Base-by-base conservation (phyloP, 2,888 invertebrate genomes). In the Abrostola triplasia region DNA sequence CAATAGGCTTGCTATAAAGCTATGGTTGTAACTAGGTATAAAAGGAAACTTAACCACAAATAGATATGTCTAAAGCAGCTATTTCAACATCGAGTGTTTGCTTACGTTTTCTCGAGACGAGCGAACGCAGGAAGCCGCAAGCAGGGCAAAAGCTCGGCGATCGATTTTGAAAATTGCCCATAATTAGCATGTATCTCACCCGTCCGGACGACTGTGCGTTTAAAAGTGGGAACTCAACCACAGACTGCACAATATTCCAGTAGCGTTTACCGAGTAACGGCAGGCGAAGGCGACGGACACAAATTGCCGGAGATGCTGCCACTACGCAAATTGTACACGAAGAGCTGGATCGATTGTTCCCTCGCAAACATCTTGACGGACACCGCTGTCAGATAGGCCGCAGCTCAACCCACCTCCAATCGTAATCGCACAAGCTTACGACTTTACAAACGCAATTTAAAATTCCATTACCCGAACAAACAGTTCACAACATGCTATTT, bases 151-250 rank as follows among this genome's bases (percentile, higher is more conserved):
- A 90, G 93, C 92, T 92, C 90, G 91, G 76, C 91, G 89, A 92
- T 92, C 93, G 92, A 91, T 94, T 94, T 93, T 93, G 90, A 93
- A 94, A 94, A 94, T 94, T 93, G 87, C 92, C 92, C 90, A 88
- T 92, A 94, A 94, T 94, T 94, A 94, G 91, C 89, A 88, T 91
- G 92, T 91, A 92, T 93, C 92, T 92, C 89, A 90, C 88, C 92
- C 88, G 90, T 85, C 85, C 84, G 89, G 89, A 89, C 88, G 87
- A 90, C 86, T 90, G 89, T 90, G 85, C 92, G 88, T 92, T 92
- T 92, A 89, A 93, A 90, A 90, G 84, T 89, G 91, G 89, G 88
- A 90, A 87, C 83, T 79, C 89, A 89, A 92, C 92, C 92, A 92
- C 92, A 90, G 92, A 88, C 89, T 89, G 87, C 87, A 89, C 85